Conservation (phyloP, 1,140 invertebrate species). For the Panulirus ornatus region DNA sequence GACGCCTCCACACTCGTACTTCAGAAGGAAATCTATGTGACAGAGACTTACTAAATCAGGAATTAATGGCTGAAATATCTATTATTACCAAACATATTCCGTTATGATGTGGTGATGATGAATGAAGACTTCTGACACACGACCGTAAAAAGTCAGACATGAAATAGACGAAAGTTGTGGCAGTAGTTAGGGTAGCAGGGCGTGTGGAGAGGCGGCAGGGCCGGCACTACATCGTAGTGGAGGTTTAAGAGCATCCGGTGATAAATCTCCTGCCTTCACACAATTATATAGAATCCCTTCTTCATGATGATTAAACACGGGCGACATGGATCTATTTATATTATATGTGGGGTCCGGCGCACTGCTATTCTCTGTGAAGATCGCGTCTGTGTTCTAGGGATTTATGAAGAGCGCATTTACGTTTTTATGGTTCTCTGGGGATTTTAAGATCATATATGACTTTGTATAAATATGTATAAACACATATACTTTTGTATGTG, state of each 20-base stretch:
- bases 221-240: conserved; percentile 14
- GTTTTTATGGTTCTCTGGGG: background rate
- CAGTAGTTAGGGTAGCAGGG: conserved; percentile 26
- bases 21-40: background rate
- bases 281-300: conserved; percentile 68
- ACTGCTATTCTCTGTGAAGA: background rate
- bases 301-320: conserved; percentile 59
- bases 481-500: conserved; percentile 5
- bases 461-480: background rate
- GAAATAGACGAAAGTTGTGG: too few relatives aligned
- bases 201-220: background rate
- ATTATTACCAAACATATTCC: too few relatives aligned
- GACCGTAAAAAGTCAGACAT: too few relatives aligned
- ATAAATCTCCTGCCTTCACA: conserved; percentile 67
- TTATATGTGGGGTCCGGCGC: background rate
- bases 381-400: background rate
- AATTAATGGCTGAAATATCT: too few relatives aligned
- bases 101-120: too few relatives aligned
- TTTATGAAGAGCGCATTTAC: background rate
- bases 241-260: conserved; percentile 29
- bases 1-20: background rate
- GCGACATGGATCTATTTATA: conserved; percentile 48
- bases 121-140: too few relatives aligned
- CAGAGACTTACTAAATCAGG: too few relatives aligned
- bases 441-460: background rate